Evolutionary conservation across 2,113 vertebrate genomes (phyloP).

Genomic region (Phalacrocorax aristotelis): DNA sequence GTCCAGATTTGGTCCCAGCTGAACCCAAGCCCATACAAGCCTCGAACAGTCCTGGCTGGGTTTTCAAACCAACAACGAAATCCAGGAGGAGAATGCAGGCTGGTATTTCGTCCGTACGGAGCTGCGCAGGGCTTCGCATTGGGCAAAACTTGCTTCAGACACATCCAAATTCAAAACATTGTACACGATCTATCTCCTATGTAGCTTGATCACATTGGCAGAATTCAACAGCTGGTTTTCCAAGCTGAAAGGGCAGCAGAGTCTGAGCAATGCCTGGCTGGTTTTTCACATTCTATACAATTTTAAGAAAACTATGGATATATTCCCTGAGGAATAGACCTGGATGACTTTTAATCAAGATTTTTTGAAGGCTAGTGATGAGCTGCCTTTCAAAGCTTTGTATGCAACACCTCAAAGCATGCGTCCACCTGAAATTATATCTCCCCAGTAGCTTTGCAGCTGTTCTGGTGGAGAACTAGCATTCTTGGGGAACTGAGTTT

Average conservation of each 20-base stretch:
- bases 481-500: background rate
- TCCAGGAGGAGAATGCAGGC: fast-evolving
- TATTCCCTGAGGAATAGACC: background rate
- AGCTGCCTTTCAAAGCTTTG: background rate
- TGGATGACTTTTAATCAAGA: fast-evolving
- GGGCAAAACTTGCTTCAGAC: background rate
- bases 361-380: background rate
- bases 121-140: background rate
- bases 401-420: background rate
- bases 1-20: background rate
- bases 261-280: background rate
- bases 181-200: fast-evolving
- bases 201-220: background rate
- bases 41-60: background rate
- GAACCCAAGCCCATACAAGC: background rate
- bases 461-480: fast-evolving
- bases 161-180: background rate
- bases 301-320: fast-evolving
- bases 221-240: background rate
- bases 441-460: background rate
- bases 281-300: fast-evolving
- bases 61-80: background rate
- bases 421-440: fast-evolving
- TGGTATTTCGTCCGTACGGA: background rate
- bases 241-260: background rate